phyloP scores from a whole-genome alignment of 1,140 invertebrate species.

The Drosophila sulfurigaster region DNA sequence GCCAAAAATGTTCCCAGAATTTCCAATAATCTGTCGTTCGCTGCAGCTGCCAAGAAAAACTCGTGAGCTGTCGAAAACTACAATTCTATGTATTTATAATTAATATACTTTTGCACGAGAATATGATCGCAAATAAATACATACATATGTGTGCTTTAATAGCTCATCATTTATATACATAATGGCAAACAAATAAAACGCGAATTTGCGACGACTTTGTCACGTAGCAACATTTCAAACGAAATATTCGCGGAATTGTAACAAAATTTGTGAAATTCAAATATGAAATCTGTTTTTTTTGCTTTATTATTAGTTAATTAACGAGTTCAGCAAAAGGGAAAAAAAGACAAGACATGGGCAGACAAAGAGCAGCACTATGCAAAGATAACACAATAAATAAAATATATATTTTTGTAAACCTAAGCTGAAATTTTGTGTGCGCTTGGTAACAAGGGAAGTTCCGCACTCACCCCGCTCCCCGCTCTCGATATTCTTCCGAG shows the following conservation, averaged over 20 bases:
- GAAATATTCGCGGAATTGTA: conserved; percentile 22
- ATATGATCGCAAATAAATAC: conserved; percentile 25
- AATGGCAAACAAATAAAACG: not conserved
- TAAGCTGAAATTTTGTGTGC: not conserved
- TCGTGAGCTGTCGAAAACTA: conserved; percentile 62
- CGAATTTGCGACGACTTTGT: conserved; percentile 3
- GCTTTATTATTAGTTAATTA: conserved; percentile 24
- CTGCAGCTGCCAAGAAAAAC: conserved; percentile 35
- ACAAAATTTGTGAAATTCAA: conserved; percentile 22
- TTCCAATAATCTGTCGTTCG: not conserved
- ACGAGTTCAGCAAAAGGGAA: not conserved
- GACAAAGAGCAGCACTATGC: not conserved
- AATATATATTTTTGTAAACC: conserved; percentile 3
- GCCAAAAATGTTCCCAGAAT: conserved; percentile 43
- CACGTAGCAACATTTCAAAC: conserved; percentile 33
- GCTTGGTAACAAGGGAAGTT: conserved; percentile 29
- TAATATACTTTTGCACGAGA: conserved; percentile 18
- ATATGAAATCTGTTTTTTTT: conserved; percentile 8
- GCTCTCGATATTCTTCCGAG: not conserved
- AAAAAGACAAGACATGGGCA: not conserved
- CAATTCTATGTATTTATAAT: conserved; percentile 25
- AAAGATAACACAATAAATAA: conserved; percentile 21
- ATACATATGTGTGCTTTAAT: not conserved
- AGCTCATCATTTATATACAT: conserved; percentile 8
- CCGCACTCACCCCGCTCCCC: not conserved